Conservation (phyloP, 2,888 invertebrate genomes). For the Gryllus longicercus region DNA sequence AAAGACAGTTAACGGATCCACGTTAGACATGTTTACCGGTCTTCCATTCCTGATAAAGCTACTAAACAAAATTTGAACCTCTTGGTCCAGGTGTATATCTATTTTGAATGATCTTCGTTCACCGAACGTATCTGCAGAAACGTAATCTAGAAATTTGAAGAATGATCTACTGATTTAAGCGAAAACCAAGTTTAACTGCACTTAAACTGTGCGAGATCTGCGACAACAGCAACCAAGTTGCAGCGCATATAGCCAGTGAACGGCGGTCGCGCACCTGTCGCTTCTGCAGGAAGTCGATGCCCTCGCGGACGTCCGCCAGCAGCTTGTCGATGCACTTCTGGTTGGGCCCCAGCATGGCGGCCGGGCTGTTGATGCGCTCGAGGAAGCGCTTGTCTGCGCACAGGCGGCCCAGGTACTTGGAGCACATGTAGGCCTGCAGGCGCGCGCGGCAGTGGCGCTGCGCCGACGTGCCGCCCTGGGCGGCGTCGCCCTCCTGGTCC, state of each 20-base stretch:
- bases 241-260: background rate
- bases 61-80: too few species aligned
- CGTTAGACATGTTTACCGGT: too few species aligned
- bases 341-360: slow-evolving; percentile 46
- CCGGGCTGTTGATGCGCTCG: slow-evolving; percentile 43
- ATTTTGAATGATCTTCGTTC: too few species aligned
- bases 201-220: too few species aligned
- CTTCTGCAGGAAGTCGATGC: slow-evolving; percentile 44
- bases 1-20: too few species aligned
- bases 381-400: slow-evolving; percentile 50
- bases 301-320: slow-evolving; percentile 42
- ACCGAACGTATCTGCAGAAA: too few species aligned
- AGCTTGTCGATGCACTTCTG: slow-evolving; percentile 44
- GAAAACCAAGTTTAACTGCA: too few species aligned
- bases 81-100: too few species aligned
- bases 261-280: slow-evolving; percentile 42
- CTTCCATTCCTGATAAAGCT: too few species aligned
- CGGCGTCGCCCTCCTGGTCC: slow-evolving; percentile 3
- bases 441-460: slow-evolving; percentile 27
- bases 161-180: too few species aligned
- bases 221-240: too few species aligned
- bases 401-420: slow-evolving; percentile 49
- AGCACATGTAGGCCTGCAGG: slow-evolving; percentile 48
- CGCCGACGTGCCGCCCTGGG: background rate
- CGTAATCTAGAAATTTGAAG: too few species aligned